Base-by-base conservation (phyloP, 2,797 vertebrate species). In the Scyliorhinus canicula region DNA sequence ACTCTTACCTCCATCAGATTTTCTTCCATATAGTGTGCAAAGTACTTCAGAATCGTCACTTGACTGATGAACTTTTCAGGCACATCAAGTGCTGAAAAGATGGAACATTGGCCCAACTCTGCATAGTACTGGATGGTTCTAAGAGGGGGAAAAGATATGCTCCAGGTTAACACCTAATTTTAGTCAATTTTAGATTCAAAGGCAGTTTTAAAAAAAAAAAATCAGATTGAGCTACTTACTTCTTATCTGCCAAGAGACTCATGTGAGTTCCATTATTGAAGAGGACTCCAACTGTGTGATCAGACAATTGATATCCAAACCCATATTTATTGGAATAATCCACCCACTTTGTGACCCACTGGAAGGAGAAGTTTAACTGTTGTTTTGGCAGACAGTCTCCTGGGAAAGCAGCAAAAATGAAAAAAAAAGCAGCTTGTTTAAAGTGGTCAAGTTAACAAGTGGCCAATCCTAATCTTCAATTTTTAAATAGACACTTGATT, bases 321-420 rank as follows among this genome's bases (percentile, higher is more conserved):
- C 99, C 99, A 0, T 99, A 99, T 96, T 99, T 99, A 97, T 99
- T 99, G 93, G 99, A 99, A 96, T 99, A 99, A 97, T 99, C 99
- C 95, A 99, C 99, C 99, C 99, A 99, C 96, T 99, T 99, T 95
- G 99, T 99, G 96, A 99, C 99, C 99, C 99, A 99, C 95, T 99
- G 99, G 96, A 99, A 98, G 94, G 96, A 98, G 57, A 97, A 96
- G 96, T 97, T 97, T 95, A 98, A 96, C 95, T 98, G 98, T 95
- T 98, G 97, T 95, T 98, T 98, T 95, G 99, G 98, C 96, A 98
- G 98, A 96, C 97, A 96, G 52, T 98, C 98, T 1, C 98, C 98
- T 98, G 96, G 19, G 94, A 95, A 95, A 47, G 3, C 4, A 47
- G 3, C 8, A 74, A 74, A 35, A 47, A 44, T 50, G 2, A 52